These are phyloP conservation scores for Ormyrus thymus DNA, from an alignment of 2,888 invertebrate genomes.

Conservation along the genomic window DNA sequence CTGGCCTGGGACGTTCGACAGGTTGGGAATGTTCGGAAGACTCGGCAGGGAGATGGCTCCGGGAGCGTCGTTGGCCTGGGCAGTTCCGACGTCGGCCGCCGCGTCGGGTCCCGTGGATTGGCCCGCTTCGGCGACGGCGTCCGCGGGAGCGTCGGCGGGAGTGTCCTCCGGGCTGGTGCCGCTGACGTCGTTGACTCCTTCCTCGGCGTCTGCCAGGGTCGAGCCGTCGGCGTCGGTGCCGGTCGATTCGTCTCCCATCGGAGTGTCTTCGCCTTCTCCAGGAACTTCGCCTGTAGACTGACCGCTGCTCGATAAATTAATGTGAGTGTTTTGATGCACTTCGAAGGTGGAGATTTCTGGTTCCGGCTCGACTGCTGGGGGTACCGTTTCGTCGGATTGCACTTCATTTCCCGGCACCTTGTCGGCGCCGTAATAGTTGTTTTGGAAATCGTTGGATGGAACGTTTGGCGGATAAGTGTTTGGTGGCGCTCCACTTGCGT, in stretches of 20 bases:
- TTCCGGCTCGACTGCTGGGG: not conserved
- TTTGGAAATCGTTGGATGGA: slow-evolving; percentile 3
- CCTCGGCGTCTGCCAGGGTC: slow-evolving; percentile 4
- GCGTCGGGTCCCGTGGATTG: slow-evolving; percentile 30
- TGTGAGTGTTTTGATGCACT: slow-evolving; percentile 66
- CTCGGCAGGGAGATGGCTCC: slow-evolving; percentile 28
- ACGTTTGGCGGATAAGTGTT: slow-evolving; percentile 11
- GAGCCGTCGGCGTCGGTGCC: slow-evolving; percentile 25
- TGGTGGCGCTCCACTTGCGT: not conserved
- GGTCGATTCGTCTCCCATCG: slow-evolving; percentile 5
- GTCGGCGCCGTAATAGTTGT: not conserved
- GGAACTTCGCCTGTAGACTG: slow-evolving; percentile 20
- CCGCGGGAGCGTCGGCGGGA: slow-evolving; percentile 27
- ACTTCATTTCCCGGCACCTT: slow-evolving; percentile 17
- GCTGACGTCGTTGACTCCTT: slow-evolving; percentile 16
- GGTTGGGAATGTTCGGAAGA: slow-evolving; percentile 43
- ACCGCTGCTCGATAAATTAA: slow-evolving; percentile 59
- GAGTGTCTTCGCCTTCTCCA: not conserved
- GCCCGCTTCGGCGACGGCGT: slow-evolving; percentile 13
- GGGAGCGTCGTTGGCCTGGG: slow-evolving; percentile 55
- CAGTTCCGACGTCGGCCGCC: slow-evolving; percentile 38
- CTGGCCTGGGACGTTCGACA: slow-evolving; percentile 33
- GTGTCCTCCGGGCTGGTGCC: not conserved
- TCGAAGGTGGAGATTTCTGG: slow-evolving; percentile 60
- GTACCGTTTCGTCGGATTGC: slow-evolving; percentile 20